A percentile compares a stretch with the other conserved stretches of the same genome.
Conservation (phyloP, 92 coral and sea anemone genomes). For the Bergia sp. region DNA sequence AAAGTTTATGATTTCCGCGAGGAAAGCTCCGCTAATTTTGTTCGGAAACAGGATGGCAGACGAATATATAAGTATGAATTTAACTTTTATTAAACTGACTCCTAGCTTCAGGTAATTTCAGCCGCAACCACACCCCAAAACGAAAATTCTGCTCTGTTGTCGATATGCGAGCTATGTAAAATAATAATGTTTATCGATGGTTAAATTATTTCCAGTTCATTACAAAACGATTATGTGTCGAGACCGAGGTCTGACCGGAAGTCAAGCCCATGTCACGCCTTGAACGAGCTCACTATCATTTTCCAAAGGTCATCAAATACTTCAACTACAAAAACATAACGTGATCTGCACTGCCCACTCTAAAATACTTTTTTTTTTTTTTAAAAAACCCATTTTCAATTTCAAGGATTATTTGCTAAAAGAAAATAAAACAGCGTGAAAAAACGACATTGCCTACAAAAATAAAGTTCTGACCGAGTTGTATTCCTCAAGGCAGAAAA, state of each 20-base stretch:
- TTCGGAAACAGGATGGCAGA: not conserved
- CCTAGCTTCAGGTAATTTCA: no score
- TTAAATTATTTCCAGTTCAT: no score
- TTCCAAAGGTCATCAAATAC: not conserved
- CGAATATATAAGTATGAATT: not conserved
- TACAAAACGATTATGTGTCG: not conserved
- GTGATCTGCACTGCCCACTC: not conserved
- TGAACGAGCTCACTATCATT: not conserved
- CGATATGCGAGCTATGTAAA: not conserved
- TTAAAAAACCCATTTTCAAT: not conserved
- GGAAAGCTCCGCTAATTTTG: not conserved
- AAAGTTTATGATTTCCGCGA: not conserved
- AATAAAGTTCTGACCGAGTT: not conserved
- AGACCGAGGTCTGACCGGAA: not conserved
- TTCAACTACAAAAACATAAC: not conserved
- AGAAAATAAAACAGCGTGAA: not conserved
- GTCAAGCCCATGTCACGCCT: constrained; percentile 27
- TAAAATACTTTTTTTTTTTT: not conserved
- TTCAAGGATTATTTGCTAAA: not conserved
- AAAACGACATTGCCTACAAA: not conserved
- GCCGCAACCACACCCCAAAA: not conserved
- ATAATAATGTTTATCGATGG: not conserved
- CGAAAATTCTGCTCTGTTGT: not conserved
- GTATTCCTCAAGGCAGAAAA: no score
- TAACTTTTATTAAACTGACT: no score